Evolutionary conservation across 2,113 vertebrate genomes (phyloP), one percentile per base, ranked within the genome.

Genomic region (Leptobrachium ailaonicum): DNA sequence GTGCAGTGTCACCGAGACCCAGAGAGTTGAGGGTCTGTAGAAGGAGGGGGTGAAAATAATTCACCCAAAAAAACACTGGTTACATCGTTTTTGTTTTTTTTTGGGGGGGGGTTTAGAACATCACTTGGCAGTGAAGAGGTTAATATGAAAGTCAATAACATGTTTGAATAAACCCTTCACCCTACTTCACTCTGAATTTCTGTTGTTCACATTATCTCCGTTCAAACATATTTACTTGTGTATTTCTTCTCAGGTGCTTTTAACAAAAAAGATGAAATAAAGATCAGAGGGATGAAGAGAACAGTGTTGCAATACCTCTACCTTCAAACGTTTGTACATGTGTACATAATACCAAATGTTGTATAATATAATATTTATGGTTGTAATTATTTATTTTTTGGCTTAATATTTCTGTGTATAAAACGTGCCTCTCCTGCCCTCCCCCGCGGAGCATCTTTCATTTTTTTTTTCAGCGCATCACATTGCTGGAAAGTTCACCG

Each of bases 281-380:
- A 85, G 79, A 84, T 69, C 86, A 86, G 83, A 87, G 2, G 83
- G 88, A 92, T 93, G 90, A 93, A 93, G 91, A 93, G 91, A 91
- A 92, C 86, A 84, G 86, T 71, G 85, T 90, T 91, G 89, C 91
- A 93, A 93, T 94, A 94, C 93, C 93, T 94, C 93, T 88, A 88
- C 91, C 88, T 90, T 89, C 87, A 86, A 32, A 83, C 84, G 84
- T 86, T 87, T 86, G 76, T 88, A 87, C 69, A 53, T 80, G 32
- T 66, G 64, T 72, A 74, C 64, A 82, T 66, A 82, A 92, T 88
- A 89, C 90, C 86, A 91, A 88, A 91, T 86, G 87, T 80, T 92
- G 90, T 93, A 94, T 92, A 93, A 89, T 90, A 90, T 92, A 92
- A 94, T 94, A 94, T 94, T 94, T 94, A 94, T 93, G 93, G 91